Percentiles rank a stretch among this genome's conserved stretches.
Conservation (phyloP, 2,797 vertebrate species). For the Acrossocheilus wenchowensis region DNA sequence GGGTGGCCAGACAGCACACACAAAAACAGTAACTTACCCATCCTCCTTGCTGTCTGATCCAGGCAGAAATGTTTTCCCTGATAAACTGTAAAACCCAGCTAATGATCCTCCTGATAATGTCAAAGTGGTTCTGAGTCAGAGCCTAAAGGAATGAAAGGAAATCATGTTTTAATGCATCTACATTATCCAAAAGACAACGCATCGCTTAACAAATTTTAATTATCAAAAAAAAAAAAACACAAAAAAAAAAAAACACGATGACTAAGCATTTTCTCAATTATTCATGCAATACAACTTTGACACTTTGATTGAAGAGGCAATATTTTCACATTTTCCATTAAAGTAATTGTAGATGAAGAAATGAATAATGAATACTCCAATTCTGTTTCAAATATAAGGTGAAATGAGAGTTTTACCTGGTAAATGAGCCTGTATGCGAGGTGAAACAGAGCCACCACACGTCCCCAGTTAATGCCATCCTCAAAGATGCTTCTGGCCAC, state of each 20-base stretch:
- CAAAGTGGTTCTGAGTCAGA: constrained; percentile 73
- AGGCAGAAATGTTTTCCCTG: constrained; percentile 70
- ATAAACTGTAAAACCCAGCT: constrained; percentile 80
- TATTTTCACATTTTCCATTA: neutral
- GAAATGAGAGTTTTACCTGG: constrained; percentile 68
- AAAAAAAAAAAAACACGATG: neutral
- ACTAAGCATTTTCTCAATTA: neutral
- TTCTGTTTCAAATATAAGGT: neutral
- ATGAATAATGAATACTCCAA: neutral
- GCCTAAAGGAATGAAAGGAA: constrained; percentile 66
- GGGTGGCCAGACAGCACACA: constrained; percentile 52
- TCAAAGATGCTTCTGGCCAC: constrained; percentile 77
- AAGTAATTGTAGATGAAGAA: neutral
- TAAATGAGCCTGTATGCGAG: constrained; percentile 78
- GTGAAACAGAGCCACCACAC: constrained; percentile 79
- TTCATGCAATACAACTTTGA: neutral
- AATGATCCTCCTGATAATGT: constrained; percentile 73
- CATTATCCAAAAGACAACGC: neutral
- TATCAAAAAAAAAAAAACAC: neutral
- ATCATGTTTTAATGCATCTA: constrained; percentile 23
- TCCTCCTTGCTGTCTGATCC: constrained; percentile 80
- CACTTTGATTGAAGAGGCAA: neutral
- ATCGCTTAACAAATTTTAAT: neutral
- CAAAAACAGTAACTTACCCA: constrained; percentile 75
- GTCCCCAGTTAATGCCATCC: constrained; percentile 81